A percentile compares a stretch with the other conserved stretches of the same genome.
Evolutionary conservation across 2,113 vertebrate species (phyloP).

Genomic region (Aegotheles bennettii): DNA sequence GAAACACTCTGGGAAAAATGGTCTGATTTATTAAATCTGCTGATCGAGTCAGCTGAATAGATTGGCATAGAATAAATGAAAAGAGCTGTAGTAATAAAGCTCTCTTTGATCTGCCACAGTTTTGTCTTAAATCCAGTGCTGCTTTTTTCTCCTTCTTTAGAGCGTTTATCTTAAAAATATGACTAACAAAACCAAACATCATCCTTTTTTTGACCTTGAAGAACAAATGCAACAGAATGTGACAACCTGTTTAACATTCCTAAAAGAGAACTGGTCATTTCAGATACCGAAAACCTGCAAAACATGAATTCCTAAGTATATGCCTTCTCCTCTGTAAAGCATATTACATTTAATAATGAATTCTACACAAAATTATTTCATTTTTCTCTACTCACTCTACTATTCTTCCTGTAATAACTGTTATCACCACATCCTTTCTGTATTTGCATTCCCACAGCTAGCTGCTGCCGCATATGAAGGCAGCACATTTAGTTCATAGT

Average conservation of each 20-base stretch:
- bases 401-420: neutral
- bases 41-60: neutral
- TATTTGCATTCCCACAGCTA: neutral
- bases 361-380: neutral
- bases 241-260: neutral
- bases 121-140: neutral
- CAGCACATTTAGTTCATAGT: neutral
- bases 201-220: neutral
- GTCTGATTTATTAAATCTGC: neutral
- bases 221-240: neutral
- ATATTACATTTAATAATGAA: neutral
- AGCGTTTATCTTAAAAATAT: neutral
- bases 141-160: neutral
- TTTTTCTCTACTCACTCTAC: neutral
- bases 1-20: neutral
- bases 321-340: neutral
- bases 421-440: neutral
- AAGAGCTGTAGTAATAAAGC: neutral
- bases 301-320: slow-evolving; percentile 2
- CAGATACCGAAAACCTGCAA: neutral
- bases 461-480: neutral
- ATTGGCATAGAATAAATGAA: neutral
- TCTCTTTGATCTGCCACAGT: neutral
- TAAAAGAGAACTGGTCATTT: slow-evolving; percentile 25
- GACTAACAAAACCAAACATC: neutral